These are phyloP conservation scores for Nanorana parkeri DNA, from an alignment of 2,113 vertebrate species.

Conservation along the genomic window DNA sequence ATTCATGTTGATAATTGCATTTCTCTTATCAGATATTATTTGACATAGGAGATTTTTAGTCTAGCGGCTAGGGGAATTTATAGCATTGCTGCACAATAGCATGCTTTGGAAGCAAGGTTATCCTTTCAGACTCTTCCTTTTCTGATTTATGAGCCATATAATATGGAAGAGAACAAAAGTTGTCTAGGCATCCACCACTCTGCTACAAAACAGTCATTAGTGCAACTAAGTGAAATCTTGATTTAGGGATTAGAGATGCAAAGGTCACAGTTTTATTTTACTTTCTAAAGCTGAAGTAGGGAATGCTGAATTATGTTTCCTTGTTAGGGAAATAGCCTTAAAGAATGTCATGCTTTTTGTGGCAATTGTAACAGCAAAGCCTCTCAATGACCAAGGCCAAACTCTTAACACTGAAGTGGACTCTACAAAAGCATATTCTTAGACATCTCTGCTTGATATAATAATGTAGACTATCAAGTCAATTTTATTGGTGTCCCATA, in stretches of 20 bases:
- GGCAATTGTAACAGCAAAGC: no score
- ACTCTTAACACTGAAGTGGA: no score
- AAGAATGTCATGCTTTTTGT: background rate
- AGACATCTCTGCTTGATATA: no score
- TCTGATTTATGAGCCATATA: slow-evolving; percentile 58
- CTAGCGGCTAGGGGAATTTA: slow-evolving; percentile 56
- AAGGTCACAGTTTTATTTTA: slow-evolving; percentile 64
- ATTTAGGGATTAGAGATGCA: slow-evolving; percentile 49
- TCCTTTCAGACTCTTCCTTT: slow-evolving; percentile 53
- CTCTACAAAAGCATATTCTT: no score
- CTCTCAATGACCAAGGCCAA: no score
- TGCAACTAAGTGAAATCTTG: slow-evolving; percentile 30
- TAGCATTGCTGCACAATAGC: slow-evolving; percentile 52
- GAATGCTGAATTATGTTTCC: background rate
- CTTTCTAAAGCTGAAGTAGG: background rate
- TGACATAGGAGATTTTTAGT: slow-evolving; percentile 16
- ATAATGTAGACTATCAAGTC: no score
- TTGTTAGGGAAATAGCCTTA: background rate
- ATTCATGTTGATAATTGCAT: background rate
- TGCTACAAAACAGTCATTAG: slow-evolving; percentile 3
- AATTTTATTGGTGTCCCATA: no score
- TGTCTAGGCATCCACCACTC: slow-evolving; percentile 34
- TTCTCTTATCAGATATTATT: slow-evolving; percentile 5
- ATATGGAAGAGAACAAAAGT: slow-evolving; percentile 45
- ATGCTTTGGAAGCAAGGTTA: slow-evolving; percentile 48